phyloP scores from a whole-genome alignment of 1,140 invertebrate species.

The Drosophila sp. region DNA sequence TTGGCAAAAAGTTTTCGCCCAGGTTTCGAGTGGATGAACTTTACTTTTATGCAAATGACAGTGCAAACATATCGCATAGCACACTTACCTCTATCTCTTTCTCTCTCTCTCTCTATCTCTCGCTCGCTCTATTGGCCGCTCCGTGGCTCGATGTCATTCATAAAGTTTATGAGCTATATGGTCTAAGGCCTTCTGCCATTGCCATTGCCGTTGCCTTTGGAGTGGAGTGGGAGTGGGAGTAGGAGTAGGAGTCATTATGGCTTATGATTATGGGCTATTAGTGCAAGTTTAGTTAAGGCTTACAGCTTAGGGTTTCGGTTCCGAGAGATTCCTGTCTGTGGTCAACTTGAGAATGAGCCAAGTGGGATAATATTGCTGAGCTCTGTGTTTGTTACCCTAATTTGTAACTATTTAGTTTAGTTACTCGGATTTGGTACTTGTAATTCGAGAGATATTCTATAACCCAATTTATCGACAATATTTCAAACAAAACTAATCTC shows the following conservation, averaged over 20 bases:
- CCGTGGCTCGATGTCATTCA: conserved; percentile 71
- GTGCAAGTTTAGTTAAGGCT: conserved; percentile 59
- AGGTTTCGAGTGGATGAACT: conserved; percentile 76
- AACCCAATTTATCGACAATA: background rate
- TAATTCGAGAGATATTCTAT: background rate
- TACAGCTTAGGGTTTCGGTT: conserved; percentile 31
- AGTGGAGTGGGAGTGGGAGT: too few species aligned
- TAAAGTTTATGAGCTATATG: conserved; percentile 63
- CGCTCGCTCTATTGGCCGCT: background rate
- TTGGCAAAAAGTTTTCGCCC: conserved; percentile 72
- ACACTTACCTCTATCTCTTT: background rate
- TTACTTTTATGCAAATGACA: conserved; percentile 80
- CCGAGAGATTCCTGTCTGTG: conserved; percentile 8
- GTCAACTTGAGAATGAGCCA: conserved; percentile 22
- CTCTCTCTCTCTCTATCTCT: conserved; percentile 29
- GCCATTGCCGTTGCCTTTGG: conserved; percentile 4
- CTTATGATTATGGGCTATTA: conserved; percentile 79
- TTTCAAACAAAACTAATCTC: too few species aligned
- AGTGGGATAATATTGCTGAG: background rate
- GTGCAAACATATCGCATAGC: conserved; percentile 41
- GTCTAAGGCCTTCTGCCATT: conserved; percentile 15
- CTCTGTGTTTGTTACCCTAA: background rate
- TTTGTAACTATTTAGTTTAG: background rate
- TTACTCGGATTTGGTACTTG: background rate
- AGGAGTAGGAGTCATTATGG: conserved; percentile 61